phyloP scores from a whole-genome alignment of 2,888 invertebrate genomes.

The Arenicola marina region DNA sequence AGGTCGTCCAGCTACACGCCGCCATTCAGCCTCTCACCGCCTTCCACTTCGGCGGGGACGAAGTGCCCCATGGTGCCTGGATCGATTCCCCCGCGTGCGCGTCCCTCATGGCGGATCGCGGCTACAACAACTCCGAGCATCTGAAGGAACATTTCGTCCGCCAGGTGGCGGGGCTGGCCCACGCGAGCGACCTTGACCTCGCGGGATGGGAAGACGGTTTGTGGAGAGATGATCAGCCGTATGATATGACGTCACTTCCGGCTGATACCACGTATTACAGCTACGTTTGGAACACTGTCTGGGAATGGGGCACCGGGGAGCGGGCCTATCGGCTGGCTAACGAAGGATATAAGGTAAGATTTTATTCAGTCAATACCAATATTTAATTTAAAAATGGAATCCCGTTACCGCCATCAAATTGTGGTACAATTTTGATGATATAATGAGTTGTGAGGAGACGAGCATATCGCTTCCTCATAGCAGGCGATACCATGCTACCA shows the following conservation, averaged over 20 bases:
- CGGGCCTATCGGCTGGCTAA: conserved; percentile 50
- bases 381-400: no score
- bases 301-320: conserved; percentile 47
- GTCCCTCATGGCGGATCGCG: not conserved
- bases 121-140: not conserved
- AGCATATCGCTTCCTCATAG: no score
- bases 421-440: no score
- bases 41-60: conserved; percentile 54
- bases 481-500: no score
- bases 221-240: not conserved
- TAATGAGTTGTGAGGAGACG: no score
- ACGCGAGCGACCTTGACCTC: not conserved
- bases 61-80: conserved; percentile 46
- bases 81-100: conserved; percentile 42
- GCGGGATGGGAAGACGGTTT: conserved; percentile 22
- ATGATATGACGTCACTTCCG: not conserved
- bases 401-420: no score
- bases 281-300: conserved; percentile 54
- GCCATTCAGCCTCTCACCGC: conserved; percentile 39
- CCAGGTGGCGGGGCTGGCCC: not conserved
- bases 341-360: conserved; percentile 46
- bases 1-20: conserved; percentile 35
- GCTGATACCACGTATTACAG: conserved; percentile 20
- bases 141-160: conserved; percentile 7
- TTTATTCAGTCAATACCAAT: not conserved